phyloP scores from a whole-genome alignment of 2,113 vertebrate species.

The Aleadryas rufinucha region DNA sequence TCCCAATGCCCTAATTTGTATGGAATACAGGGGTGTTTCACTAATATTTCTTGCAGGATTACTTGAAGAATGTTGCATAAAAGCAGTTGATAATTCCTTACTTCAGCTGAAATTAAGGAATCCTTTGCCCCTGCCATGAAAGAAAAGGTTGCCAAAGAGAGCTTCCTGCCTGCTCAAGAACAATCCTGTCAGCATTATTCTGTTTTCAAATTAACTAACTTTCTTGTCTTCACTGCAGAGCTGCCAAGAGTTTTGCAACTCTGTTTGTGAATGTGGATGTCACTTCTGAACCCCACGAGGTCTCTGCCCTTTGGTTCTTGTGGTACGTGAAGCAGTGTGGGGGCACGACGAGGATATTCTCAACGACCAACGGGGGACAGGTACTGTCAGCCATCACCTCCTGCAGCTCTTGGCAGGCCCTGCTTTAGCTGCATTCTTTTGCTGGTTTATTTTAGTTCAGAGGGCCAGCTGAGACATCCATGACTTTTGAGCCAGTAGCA shows the following conservation, averaged over 20 bases:
- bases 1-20: not conserved
- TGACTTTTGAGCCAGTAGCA: not conserved
- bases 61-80: not conserved
- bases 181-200: not conserved
- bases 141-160: not conserved
- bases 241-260: slow-evolving; percentile 80
- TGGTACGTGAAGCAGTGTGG: slow-evolving; percentile 98
- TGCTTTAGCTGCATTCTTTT: not conserved
- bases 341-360: slow-evolving; percentile 89
- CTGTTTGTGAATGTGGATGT: slow-evolving; percentile 94
- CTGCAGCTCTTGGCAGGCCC: not conserved
- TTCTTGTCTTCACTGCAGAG: slow-evolving; percentile 60
- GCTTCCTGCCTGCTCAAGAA: not conserved
- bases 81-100: not conserved
- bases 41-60: not conserved
- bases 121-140: not conserved
- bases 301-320: slow-evolving; percentile 96
- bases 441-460: not conserved
- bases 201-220: not conserved
- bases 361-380: slow-evolving; percentile 93
- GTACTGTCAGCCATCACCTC: slow-evolving; percentile 55
- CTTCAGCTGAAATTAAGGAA: not conserved
- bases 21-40: not conserved
- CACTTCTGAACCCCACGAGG: slow-evolving; percentile 91
- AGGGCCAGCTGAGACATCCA: not conserved